Percentiles rank a stretch among this genome's conserved stretches.
Evolutionary conservation across 2,888 invertebrate genomes (phyloP).

Genomic region (Conus canariensis): DNA sequence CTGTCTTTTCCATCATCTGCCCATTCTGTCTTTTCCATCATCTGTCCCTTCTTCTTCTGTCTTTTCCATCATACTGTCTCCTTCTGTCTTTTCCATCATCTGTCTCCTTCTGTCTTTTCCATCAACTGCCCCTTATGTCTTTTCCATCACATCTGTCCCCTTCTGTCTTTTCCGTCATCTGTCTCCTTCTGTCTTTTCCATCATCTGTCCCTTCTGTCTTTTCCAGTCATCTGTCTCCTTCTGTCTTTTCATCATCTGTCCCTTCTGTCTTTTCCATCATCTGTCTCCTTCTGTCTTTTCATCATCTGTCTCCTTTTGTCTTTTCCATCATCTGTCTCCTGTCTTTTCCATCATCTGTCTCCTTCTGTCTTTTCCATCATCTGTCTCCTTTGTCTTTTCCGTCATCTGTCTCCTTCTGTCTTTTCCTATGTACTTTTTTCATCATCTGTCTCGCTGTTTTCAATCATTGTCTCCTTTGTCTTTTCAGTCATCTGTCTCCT

Average conservation of each 20-base stretch:
- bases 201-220: neutral
- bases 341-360: neutral
- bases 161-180: neutral
- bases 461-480: too few relatives aligned
- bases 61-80: neutral
- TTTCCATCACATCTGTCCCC: neutral
- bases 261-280: neutral
- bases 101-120: neutral
- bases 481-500: too few relatives aligned
- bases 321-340: neutral
- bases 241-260: neutral
- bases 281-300: too few relatives aligned
- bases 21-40: neutral
- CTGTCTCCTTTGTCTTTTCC: neutral
- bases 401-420: too few relatives aligned
- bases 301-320: neutral
- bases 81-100: neutral
- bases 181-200: neutral
- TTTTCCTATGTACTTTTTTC: too few relatives aligned
- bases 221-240: neutral
- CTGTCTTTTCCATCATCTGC: neutral
- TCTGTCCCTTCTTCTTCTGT: neutral
- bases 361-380: neutral
- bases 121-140: too few relatives aligned
- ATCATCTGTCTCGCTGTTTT: too few relatives aligned